Conservation (phyloP, 2,113 vertebrate species). For the Salvelinus alpinus region DNA sequence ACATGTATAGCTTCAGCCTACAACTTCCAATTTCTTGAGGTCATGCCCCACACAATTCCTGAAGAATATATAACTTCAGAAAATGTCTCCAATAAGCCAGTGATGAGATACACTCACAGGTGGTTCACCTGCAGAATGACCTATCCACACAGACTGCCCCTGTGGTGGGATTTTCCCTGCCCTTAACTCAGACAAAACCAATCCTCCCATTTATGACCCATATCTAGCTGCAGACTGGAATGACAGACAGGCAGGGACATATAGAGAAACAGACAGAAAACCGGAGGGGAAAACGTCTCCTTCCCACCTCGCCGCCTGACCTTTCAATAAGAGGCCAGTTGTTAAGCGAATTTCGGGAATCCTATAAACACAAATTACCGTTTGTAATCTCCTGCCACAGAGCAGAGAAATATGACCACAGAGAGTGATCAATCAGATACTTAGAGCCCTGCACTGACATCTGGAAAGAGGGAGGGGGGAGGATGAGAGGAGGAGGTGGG, state of each 20-base stretch:
- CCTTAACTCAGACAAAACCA: not conserved
- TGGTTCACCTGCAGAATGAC: not conserved
- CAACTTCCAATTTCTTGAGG: not conserved
- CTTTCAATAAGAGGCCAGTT: conserved; percentile 55
- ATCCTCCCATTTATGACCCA: not conserved
- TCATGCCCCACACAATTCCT: too few relatives aligned
- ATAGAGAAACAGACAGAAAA: not conserved
- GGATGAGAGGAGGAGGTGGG: conserved; percentile 3
- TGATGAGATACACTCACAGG: not conserved
- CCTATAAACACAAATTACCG: conserved; percentile 65
- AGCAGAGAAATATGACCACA: conserved; percentile 57
- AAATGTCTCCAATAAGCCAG: not conserved
- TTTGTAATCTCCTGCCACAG: conserved; percentile 58
- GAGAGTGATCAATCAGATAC: conserved; percentile 56
- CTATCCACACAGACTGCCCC: not conserved
- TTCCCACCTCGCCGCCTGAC: conserved; percentile 31
- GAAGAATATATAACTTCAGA: not conserved
- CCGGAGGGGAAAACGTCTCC: not conserved
- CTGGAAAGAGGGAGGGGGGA: conserved; percentile 16
- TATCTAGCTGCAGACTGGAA: not conserved
- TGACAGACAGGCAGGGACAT: not conserved
- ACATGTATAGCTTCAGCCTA: too few relatives aligned
- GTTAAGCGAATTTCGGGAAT: conserved; percentile 60
- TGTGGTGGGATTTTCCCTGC: not conserved
- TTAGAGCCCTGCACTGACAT: conserved; percentile 52